Conservation (phyloP, 2,888 invertebrate genomes). For the Gibbula magus region DNA sequence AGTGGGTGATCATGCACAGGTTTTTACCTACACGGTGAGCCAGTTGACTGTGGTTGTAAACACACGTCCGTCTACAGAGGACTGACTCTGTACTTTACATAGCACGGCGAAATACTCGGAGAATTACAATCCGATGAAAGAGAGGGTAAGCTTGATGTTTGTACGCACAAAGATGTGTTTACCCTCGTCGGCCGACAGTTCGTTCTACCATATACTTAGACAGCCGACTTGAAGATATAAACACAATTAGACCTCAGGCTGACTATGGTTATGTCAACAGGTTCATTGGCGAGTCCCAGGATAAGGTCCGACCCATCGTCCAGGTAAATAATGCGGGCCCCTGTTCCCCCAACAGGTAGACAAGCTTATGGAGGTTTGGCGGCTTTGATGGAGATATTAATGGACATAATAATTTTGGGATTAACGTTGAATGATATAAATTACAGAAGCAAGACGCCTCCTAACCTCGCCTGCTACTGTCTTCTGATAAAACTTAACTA, state of each 20-base stretch:
- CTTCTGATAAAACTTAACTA: no score
- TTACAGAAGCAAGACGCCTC: no score
- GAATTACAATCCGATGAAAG: background rate
- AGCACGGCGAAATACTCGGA: background rate
- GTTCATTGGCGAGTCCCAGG: background rate
- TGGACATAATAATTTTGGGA: no score
- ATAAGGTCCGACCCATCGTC: background rate
- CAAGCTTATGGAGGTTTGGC: no score
- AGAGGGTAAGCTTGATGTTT: conserved; percentile 15
- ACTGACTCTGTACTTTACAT: background rate
- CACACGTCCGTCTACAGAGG: background rate
- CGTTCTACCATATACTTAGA: conserved; percentile 11
- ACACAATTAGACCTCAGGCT: conserved; percentile 17
- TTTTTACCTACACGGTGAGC: no score
- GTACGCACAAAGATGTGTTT: background rate
- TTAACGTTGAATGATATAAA: no score
- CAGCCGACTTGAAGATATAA: conserved; percentile 17
- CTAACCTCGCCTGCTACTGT: no score
- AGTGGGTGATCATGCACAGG: no score
- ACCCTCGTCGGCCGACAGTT: background rate
- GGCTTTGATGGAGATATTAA: no score
- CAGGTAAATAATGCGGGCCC: background rate
- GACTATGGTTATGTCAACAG: conserved; percentile 14
- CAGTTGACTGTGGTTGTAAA: no score
- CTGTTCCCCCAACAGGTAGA: no score